phyloP scores from a whole-genome alignment of 2,888 invertebrate genomes.

The Hirtodrosophila cameraria region DNA sequence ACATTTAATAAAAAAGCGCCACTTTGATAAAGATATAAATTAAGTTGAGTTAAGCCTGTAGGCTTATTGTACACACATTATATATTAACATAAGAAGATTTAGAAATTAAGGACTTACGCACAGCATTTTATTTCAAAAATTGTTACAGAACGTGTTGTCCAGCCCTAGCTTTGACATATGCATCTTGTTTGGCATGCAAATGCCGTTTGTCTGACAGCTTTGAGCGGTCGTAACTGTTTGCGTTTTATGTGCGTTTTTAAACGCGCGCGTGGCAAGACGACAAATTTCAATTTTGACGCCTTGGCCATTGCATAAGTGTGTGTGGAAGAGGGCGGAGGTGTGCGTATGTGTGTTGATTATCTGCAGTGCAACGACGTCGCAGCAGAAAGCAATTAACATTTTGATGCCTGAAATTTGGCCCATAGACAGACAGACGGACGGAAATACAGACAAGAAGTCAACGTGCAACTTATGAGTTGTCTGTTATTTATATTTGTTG shows the following conservation, averaged over 20 bases:
- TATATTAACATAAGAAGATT: too few species aligned
- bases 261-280: slow-evolving; percentile 40
- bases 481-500: slow-evolving; percentile 43
- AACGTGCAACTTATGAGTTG: slow-evolving; percentile 47
- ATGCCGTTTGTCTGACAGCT: slow-evolving; percentile 28
- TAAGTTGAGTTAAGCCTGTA: too few species aligned
- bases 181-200: slow-evolving; percentile 22
- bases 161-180: slow-evolving; percentile 22
- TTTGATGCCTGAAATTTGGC: slow-evolving; percentile 65
- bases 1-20: too few species aligned
- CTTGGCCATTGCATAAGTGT: slow-evolving; percentile 39
- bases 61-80: too few species aligned
- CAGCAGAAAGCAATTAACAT: slow-evolving; percentile 71
- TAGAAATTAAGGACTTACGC: not conserved
- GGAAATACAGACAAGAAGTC: slow-evolving; percentile 10
- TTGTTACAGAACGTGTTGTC: slow-evolving; percentile 5
- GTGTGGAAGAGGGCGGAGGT: not conserved
- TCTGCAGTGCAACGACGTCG: slow-evolving; percentile 27
- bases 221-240: slow-evolving; percentile 28
- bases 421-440: slow-evolving; percentile 24
- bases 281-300: slow-evolving; percentile 32
- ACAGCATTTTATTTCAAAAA: slow-evolving; percentile 8
- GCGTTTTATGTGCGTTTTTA: slow-evolving; percentile 57
- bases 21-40: too few species aligned
- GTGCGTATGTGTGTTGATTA: slow-evolving; percentile 33